Conservation (phyloP, 2,888 invertebrate species). For the Caenorhabditis macrosperma region DNA sequence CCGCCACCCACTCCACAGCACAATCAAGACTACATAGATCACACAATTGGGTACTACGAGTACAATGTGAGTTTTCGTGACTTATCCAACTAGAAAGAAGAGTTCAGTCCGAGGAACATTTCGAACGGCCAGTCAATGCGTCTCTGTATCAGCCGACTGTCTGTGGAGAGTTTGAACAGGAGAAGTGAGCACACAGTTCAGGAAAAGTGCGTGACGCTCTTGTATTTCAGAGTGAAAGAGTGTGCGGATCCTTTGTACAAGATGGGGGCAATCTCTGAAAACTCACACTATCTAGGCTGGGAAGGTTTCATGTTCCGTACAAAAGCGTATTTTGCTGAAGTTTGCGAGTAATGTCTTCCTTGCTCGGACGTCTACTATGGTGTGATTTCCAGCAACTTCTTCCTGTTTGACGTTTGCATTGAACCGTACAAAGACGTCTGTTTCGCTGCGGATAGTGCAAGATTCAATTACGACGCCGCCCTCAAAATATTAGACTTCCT, state of each 20-base stretch:
- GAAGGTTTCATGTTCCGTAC: conserved; percentile 68
- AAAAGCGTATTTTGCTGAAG: conserved; percentile 68
- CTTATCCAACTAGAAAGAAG: background rate
- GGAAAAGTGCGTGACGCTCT: background rate
- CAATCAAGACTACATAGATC: conserved; percentile 17
- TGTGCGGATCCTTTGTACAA: conserved; percentile 72
- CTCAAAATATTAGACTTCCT: conserved; percentile 71
- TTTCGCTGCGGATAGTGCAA: conserved; percentile 65
- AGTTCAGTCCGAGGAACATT: conserved; percentile 52
- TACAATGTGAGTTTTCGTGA: conserved; percentile 46
- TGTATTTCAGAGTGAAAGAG: conserved; percentile 63
- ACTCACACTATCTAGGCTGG: conserved; percentile 65
- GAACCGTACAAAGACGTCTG: conserved; percentile 73
- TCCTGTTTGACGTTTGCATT: conserved; percentile 73
- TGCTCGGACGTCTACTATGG: too few species aligned
- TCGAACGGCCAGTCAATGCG: conserved; percentile 19
- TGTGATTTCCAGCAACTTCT: conserved; percentile 71
- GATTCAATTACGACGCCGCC: conserved; percentile 70
- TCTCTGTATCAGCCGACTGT: conserved; percentile 44
- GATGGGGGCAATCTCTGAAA: conserved; percentile 66
- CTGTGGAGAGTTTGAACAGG: conserved; percentile 54
- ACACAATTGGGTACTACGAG: conserved; percentile 31
- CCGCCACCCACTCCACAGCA: conserved; percentile 21
- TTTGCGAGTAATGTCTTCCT: conserved; percentile 73
- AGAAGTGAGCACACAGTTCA: too few species aligned